Evolutionary conservation across 1,140 invertebrate species (phyloP), one percentile per base, ranked within the genome.

Genomic region (Drosophila nigrodunni): DNA sequence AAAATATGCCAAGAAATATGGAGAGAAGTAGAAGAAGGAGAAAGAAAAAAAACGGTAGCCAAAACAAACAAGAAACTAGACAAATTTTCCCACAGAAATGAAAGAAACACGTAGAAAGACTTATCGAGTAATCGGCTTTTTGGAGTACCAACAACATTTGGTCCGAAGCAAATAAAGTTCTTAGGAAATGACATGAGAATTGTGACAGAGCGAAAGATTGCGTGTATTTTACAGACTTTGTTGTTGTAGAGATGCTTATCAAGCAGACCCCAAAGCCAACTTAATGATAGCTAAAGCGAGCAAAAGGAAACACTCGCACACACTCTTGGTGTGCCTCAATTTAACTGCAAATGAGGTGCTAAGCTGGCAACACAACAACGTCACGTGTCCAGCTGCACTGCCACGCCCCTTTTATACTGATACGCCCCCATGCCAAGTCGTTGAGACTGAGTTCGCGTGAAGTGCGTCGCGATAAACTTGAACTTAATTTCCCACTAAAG

Each of bases 321-420:
- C 44, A 43, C 25, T 5, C 25, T 18, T 11, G 8, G 41, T 57
- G 11, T 46, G 44, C n/a, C 25, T 30, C 54, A 57, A 44, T 39
- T 71, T 54, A 43, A n/a, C 59, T 39, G 59, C 57, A 77, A 83
- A 83, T 77, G 73, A 83, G 80, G 80, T 83, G 80, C 65, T 83
- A 83, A 83, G 81, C 64, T 64, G 77, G 9, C 77, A 61, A 70
- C 72, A 69, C 64, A 30, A 46, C 50, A 69, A 52, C 60, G 74
- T 76, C 61, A 72, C 69, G 61, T 73, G 70, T 73, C 61, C 68
- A 65, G 54, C 68, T 75, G 37, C 67, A 54, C 0, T 65, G 60
- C 47, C 67, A 65, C 73, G 55, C 67, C 60, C 37, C 18, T 11
- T 5, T 8, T n/a, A 3, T 10, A 13, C n/a, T 7, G 6, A 30